These are phyloP conservation scores for Platysteira castanea DNA, from an alignment of 2,113 vertebrate genomes.

Conservation along the genomic window DNA sequence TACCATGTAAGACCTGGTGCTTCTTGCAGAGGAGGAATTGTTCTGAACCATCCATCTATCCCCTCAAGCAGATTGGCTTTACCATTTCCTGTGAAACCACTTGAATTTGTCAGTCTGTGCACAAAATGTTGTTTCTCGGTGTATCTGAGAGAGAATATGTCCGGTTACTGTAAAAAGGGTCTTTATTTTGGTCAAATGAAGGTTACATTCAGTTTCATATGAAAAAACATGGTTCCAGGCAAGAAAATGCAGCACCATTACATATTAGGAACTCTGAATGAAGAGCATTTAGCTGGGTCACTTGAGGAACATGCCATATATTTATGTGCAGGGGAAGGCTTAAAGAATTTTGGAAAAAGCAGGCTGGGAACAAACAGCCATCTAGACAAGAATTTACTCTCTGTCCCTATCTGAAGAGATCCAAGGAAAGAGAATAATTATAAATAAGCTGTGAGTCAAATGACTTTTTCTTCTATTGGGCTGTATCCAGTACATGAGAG, in stretches of 20 bases:
- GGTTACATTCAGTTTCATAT: background rate
- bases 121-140: background rate
- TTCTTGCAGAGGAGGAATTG: background rate
- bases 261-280: background rate
- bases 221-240: background rate
- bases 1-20: background rate
- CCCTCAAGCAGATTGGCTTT: background rate
- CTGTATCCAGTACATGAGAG: background rate
- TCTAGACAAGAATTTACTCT: background rate
- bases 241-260: background rate
- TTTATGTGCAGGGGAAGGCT: background rate
- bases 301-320: background rate
- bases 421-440: background rate
- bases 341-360: background rate
- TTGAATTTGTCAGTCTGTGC: rapidly evolving
- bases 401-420: background rate
- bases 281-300: background rate
- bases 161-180: background rate
- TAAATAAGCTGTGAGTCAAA: background rate
- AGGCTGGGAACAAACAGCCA: background rate
- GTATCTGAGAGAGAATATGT: background rate
- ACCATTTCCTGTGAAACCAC: background rate
- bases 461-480: background rate
- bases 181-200: background rate
- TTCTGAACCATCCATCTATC: background rate